Evolutionary conservation across 2,888 invertebrate species (phyloP).

Genomic region (Cantharis lateralis): DNA sequence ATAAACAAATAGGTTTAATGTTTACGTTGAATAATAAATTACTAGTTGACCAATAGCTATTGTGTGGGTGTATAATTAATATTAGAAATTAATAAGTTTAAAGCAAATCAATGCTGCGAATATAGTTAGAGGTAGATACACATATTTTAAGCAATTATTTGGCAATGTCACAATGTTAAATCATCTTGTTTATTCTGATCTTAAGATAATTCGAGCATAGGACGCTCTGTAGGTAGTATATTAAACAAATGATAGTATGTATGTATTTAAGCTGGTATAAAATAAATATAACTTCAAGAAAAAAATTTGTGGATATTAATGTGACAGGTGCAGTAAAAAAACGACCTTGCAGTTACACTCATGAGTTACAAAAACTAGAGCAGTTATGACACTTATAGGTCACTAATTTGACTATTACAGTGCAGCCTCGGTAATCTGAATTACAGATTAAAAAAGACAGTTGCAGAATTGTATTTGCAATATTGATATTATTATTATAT

Average conservation of each 20-base stretch:
- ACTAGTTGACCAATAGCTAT: no score
- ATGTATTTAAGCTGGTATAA: neutral
- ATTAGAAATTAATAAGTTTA: neutral
- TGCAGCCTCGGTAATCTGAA: neutral
- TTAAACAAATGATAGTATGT: neutral
- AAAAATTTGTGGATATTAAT: neutral
- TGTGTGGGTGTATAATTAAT: neutral
- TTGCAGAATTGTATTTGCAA: no score
- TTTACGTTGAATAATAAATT: no score
- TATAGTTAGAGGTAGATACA: no score
- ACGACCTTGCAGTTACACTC: neutral
- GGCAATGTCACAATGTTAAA: neutral
- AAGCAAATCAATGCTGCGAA: neutral
- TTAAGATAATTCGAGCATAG: neutral
- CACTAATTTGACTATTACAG: neutral
- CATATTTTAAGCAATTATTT: neutral
- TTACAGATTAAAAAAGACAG: no score
- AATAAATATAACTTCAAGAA: neutral
- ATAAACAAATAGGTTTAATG: no score
- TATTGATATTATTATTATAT: no score
- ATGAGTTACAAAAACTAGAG: neutral
- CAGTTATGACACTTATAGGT: neutral
- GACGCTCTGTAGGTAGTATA: neutral
- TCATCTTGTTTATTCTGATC: neutral
- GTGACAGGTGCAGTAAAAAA: neutral